phyloP scores from a whole-genome alignment of 2,888 invertebrate species.

The Amphipoea lucens region DNA sequence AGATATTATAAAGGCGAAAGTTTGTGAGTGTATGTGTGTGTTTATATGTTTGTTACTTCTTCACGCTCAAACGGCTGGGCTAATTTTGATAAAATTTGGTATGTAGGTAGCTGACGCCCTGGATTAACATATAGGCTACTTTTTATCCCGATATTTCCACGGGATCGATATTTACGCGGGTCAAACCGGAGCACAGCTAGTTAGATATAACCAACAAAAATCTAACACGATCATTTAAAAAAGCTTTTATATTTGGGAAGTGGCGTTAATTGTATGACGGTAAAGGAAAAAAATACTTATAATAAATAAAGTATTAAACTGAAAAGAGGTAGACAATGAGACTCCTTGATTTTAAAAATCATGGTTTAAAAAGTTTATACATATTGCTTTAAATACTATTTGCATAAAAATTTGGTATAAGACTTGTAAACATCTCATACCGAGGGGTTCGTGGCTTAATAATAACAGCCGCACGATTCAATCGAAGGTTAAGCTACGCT shows the following conservation, averaged over 20 bases:
- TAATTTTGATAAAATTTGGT: too few species aligned
- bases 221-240: background rate
- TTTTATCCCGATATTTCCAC: too few species aligned
- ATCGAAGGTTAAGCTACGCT: background rate
- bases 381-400: background rate
- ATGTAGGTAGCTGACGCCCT: too few species aligned
- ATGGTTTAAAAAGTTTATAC: background rate
- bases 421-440: background rate
- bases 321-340: slow-evolving; percentile 14
- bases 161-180: too few species aligned
- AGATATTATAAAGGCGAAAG: too few species aligned
- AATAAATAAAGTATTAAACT: background rate
- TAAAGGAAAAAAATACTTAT: background rate
- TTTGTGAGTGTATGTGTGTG: too few species aligned
- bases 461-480: background rate
- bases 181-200: too few species aligned
- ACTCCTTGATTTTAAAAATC: slow-evolving; percentile 1
- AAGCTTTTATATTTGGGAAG: background rate
- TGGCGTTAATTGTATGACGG: background rate
- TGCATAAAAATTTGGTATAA: background rate
- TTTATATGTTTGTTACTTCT: too few species aligned
- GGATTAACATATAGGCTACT: too few species aligned
- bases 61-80: too few species aligned
- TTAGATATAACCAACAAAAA: background rate
- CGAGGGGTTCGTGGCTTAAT: background rate